These are phyloP conservation scores for Phymastichus coffea DNA, from an alignment of 1,140 invertebrate species.

Conservation along the genomic window DNA sequence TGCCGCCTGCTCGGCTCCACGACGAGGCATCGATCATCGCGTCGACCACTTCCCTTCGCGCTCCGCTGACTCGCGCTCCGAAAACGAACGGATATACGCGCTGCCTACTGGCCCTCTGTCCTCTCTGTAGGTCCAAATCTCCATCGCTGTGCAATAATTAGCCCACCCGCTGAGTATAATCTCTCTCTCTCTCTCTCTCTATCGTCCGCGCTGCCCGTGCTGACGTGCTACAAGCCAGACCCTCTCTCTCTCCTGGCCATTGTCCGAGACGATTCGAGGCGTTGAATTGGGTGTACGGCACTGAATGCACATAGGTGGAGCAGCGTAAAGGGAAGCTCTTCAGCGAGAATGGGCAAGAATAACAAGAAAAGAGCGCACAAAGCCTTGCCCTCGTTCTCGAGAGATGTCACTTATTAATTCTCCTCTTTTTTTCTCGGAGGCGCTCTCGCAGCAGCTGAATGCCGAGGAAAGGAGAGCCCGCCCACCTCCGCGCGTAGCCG, in stretches of 20 bases:
- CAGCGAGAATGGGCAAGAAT: neutral
- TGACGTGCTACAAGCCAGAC: too few species aligned
- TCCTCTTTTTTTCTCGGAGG: slow-evolving; percentile 38
- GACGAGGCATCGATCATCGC: neutral
- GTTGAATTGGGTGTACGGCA: slow-evolving; percentile 30
- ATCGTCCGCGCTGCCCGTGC: neutral
- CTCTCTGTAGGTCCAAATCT: too few species aligned
- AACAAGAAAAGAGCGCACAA: too few species aligned
- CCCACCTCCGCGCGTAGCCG: slow-evolving; percentile 8
- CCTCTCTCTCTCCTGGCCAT: too few species aligned
- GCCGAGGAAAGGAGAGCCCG: slow-evolving; percentile 36
- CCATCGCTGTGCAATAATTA: too few species aligned
- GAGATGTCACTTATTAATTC: slow-evolving; percentile 59
- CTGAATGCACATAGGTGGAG: neutral
- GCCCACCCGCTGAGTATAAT: neutral
- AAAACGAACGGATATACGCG: too few species aligned
- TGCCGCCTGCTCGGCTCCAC: slow-evolving; percentile 20
- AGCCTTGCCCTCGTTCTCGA: slow-evolving; percentile 40
- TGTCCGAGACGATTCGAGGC: slow-evolving; percentile 31
- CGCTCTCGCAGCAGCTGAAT: slow-evolving; percentile 34
- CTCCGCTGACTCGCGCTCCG: too few species aligned
- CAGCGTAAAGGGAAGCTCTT: slow-evolving; percentile 27
- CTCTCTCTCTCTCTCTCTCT: neutral
- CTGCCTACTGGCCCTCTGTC: too few species aligned
- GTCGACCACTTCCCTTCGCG: neutral